Conservation (phyloP, 2,888 invertebrate species). For the Cancer borealis region DNA sequence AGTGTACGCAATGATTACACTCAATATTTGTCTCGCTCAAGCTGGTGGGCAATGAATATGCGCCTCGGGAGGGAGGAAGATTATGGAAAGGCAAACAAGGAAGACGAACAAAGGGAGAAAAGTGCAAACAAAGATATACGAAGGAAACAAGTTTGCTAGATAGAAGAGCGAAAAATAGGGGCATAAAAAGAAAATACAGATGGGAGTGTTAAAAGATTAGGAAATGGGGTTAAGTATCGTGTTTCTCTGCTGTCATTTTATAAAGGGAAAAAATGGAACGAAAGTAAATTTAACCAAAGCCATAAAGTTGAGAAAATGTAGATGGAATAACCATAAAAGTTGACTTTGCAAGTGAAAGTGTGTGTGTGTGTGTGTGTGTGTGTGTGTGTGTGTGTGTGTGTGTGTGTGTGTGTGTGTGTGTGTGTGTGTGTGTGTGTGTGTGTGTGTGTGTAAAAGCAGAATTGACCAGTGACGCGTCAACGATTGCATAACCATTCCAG, state of each 20-base stretch:
- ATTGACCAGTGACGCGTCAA: neutral
- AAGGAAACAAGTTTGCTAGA: too few relatives aligned
- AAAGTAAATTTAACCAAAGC: neutral
- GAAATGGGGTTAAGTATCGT: neutral
- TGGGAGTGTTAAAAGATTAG: neutral
- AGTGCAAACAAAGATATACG: too few relatives aligned
- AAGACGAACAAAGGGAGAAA: neutral
- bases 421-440: constrained; percentile 30
- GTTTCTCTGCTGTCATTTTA: neutral
- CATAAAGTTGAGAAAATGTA: neutral
- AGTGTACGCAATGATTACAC: too few relatives aligned
- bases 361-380: constrained; percentile 2
- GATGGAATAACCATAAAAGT: neutral
- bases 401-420: constrained; percentile 37
- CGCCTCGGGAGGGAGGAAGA: too few relatives aligned
- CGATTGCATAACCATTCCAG: neutral
- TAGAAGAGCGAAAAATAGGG: neutral
- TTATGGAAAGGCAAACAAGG: too few relatives aligned
- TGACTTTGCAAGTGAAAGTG: neutral
- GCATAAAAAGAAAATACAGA: neutral
- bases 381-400: constrained; percentile 15
- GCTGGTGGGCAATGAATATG: too few relatives aligned
- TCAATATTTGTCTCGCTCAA: too few relatives aligned
- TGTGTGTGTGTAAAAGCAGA: neutral
- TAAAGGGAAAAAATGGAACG: neutral